Evolutionary conservation across 2,797 vertebrate genomes (phyloP), one percentile per base, ranked within the genome.

Genomic region (Cirrhinus molitorella): DNA sequence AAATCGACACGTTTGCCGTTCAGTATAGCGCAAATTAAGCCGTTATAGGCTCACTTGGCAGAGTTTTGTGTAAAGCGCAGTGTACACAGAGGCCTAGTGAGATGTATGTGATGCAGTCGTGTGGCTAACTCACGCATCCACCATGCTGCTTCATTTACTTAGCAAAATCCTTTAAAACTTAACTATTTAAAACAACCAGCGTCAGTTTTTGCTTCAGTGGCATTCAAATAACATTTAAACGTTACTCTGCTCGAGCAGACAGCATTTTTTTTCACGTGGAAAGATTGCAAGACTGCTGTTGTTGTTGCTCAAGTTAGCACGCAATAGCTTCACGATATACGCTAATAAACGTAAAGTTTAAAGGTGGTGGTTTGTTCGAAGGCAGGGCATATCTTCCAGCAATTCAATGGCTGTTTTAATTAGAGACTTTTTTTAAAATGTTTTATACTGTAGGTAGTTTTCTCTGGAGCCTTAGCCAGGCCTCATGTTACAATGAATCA

Each of bases 401-500:
- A 14, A 40, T 9, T 34, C 3, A 0, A 4, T 7, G 4, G 13
- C 21, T 19, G 40, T 49, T 70, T 83, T 61, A 9, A 19, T 28
- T 1, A 17, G 9, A 43, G 25, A 17, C 16, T n/a, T 3, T 77
- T 3, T 77, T 0, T 34, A 0, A 31, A 63, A 34, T 40, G 43
- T 25, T 45, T 47, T 74, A 17, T 3, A 19, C 25, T 68, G 9
- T 57, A 37, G 10, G 21, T 19, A 11, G 72, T 75, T 16, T 68
- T 77, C 37, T 19, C 21, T 51, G 25, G 65, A 71, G 21, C 25
- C 10, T 51, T 47, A 3, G 16, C 25, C 25, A 61, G 73, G 65
- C 82, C 74, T 76, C 65, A 78, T 53, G 51, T 70, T 78, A 78
- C 81, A 83, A 83, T 83, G 74, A 51, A 68, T 78, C 73, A 83